Evolutionary conservation across 1,140 invertebrate species (phyloP), one percentile per base, ranked within the genome.

Genomic region (Acromyrmex charruanus): DNA sequence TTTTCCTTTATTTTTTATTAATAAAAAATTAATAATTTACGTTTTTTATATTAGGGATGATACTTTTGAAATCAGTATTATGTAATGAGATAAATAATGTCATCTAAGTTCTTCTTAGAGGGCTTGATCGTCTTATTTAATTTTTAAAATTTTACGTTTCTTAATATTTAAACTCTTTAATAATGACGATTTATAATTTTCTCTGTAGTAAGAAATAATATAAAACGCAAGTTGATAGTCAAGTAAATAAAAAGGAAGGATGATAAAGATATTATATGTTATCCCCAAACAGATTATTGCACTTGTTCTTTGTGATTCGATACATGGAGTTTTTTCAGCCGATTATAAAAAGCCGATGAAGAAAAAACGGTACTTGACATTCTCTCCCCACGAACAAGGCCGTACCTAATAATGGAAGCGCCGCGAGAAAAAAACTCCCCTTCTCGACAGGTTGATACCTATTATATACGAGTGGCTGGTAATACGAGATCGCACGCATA

Each of bases 361-460:
- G 75, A 88, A 88, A 91, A 87, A 75, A 51, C 49, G 58, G 61
- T 59, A 85, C 85, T 77, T 74, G 63, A 51, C 80, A 87, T 77
- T 49, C 68, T 88, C 81, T 80, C 59, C 66, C 49, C 55, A 25
- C 18, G 55, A 58, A 59, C 39, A 55, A 35, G 12, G 10, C 58
- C 74, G 88, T 59, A 25, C 25, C 87, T 51, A 58, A 58, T 91
- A 90, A 92, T 86, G 69, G 82, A 79, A 84, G 14, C 28, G n/a
- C 53, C 14, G 68, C 58, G 87, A 58, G 77, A 69, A 90, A 91
- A 93, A 93, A 92, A 87, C 91, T 91, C 92, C 92, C 92, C 91
- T 89, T 90, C 89, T 88, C 84, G 69, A 88, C 92, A 93, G 91
- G 92, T 93, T 90, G 87, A 90, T 92, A 85, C 58, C 81, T 14